phyloP scores from a whole-genome alignment of 2,888 invertebrate genomes.

The Hypselothyrea guttata region DNA sequence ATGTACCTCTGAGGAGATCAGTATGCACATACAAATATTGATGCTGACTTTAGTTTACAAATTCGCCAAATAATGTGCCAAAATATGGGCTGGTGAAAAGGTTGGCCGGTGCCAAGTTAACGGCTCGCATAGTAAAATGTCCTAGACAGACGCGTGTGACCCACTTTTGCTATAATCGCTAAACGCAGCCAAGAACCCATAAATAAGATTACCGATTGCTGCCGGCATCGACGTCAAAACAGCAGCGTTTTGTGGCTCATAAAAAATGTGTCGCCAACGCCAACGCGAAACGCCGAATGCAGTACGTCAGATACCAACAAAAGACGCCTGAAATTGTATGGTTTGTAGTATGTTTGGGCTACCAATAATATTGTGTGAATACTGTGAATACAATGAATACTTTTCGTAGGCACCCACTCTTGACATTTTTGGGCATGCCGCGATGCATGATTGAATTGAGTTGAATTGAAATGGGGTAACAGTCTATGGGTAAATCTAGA shows the following conservation, averaged over 20 bases:
- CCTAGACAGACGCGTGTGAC: conserved; percentile 60
- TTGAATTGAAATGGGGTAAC: no score
- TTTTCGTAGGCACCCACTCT: background rate
- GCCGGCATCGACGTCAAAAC: conserved; percentile 15
- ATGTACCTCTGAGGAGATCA: no score
- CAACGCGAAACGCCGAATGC: background rate
- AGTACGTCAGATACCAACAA: no score
- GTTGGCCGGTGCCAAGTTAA: conserved; percentile 13
- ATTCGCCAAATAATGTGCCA: no score
- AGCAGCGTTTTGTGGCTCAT: conserved; percentile 21
- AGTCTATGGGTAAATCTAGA: no score
- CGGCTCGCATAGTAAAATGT: conserved; percentile 14
- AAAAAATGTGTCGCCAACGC: conserved; percentile 12
- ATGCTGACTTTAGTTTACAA: no score
- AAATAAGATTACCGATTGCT: conserved; percentile 63
- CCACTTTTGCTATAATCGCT: conserved; percentile 46
- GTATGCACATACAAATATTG: no score
- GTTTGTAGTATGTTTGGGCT: conserved; percentile 4
- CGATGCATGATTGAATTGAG: background rate
- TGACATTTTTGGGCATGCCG: conserved; percentile 1
- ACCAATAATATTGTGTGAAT: conserved; percentile 8
- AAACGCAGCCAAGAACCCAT: conserved; percentile 41
- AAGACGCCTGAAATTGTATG: conserved; percentile 19
- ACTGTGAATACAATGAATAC: conserved; percentile 4
- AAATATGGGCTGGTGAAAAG: no score